These are phyloP conservation scores for Pseudococcus viburni DNA, from an alignment of 2,888 invertebrate genomes.

Conservation along the genomic window DNA sequence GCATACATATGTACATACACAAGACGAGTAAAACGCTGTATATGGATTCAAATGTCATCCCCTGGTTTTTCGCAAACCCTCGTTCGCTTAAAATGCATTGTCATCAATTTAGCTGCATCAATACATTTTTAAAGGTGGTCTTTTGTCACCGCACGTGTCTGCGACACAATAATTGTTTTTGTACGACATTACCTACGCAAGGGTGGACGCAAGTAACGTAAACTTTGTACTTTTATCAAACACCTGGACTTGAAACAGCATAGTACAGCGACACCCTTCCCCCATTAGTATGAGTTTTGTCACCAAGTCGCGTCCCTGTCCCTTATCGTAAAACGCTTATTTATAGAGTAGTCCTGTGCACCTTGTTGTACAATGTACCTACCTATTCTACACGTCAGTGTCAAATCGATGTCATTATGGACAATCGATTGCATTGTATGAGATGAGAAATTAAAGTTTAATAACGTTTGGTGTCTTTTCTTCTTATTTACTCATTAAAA, in stretches of 20 bases:
- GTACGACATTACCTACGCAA: constrained; percentile 65
- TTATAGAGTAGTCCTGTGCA: constrained; percentile 18
- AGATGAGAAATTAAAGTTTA: constrained; percentile 1
- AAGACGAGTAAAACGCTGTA: neutral
- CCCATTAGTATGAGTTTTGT: constrained; percentile 33
- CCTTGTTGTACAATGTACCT: neutral
- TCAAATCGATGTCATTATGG: constrained; percentile 10
- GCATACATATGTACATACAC: neutral
- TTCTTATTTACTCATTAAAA: neutral
- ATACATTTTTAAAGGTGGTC: constrained; percentile 57
- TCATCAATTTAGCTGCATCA: constrained; percentile 45
- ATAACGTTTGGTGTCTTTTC: neutral
- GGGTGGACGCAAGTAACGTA: constrained; percentile 61
- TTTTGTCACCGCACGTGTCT: constrained; percentile 66
- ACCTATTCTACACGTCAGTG: neutral
- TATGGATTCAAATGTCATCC: constrained; percentile 61
- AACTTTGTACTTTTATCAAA: constrained; percentile 61
- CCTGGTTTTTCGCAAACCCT: constrained; percentile 50
- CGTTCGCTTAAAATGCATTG: constrained; percentile 5
- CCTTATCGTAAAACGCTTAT: neutral
- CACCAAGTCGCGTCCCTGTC: neutral
- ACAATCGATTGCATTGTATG: constrained; percentile 15
- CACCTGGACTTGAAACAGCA: constrained; percentile 55
- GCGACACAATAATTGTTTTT: constrained; percentile 64
- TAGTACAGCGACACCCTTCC: constrained; percentile 19